Conservation (phyloP, 2,113 vertebrate genomes). For the Myotis yumanensis region DNA sequence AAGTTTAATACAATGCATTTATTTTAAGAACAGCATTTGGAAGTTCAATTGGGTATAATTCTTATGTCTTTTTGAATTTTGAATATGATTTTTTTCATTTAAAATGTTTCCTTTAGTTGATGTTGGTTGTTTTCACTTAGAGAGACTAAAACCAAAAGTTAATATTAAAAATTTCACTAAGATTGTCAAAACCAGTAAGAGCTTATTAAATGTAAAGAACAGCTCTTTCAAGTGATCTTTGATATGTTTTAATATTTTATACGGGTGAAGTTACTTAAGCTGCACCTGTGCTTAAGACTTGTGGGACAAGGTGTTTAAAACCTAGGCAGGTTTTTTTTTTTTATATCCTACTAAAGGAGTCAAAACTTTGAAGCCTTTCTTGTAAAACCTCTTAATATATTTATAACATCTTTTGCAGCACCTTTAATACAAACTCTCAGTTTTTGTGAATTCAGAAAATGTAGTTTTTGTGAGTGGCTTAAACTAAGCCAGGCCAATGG, state of each 20-base stretch:
- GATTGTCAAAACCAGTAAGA: background rate
- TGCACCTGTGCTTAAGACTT: background rate
- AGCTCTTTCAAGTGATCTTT: background rate
- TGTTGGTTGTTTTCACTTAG: slow-evolving; percentile 9
- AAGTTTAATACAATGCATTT: background rate
- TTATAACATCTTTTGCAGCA: background rate
- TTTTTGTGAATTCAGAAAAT: slow-evolving; percentile 14
- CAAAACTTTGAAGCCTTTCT: background rate
- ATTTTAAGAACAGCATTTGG: slow-evolving; percentile 22
- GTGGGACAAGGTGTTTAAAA: background rate
- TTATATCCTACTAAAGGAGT: background rate
- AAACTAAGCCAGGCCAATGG: background rate
- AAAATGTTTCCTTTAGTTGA: background rate
- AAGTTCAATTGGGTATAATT: slow-evolving; percentile 33
- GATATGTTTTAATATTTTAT: background rate
- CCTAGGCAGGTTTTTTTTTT: background rate
- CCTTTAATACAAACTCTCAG: background rate
- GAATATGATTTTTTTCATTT: slow-evolving; percentile 34
- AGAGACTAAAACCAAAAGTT: slow-evolving; percentile 11
- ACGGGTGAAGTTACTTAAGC: background rate
- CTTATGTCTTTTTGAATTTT: slow-evolving; percentile 46
- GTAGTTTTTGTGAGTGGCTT: background rate
- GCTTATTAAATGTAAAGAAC: slow-evolving; percentile 32
- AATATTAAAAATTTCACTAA: background rate
- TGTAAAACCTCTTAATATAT: background rate